These are phyloP conservation scores for Dasyurus viverrinus DNA, from an alignment of 2,113 vertebrate species.

Conservation along the genomic window DNA sequence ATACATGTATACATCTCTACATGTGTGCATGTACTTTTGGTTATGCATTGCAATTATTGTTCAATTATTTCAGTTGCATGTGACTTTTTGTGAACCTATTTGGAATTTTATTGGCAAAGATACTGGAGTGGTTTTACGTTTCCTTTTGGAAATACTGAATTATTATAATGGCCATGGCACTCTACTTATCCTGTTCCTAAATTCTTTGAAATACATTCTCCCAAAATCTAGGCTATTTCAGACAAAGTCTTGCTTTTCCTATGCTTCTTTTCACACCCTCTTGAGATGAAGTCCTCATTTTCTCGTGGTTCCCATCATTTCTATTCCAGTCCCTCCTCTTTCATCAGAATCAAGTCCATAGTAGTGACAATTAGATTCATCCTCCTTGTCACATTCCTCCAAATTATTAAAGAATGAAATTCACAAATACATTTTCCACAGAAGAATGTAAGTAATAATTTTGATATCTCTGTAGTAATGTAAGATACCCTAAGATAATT, in stretches of 20 bases:
- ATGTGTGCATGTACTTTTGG: background rate
- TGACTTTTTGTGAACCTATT: background rate
- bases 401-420: background rate
- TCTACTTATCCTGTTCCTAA: background rate
- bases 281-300: background rate
- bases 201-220: background rate
- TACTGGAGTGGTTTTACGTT: too few species aligned
- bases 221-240: background rate
- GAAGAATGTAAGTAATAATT: too few species aligned
- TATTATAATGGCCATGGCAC: background rate
- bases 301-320: background rate
- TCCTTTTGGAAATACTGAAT: too few species aligned
- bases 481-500: too few species aligned
- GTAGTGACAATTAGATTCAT: background rate
- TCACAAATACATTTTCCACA: background rate
- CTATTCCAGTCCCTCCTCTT: background rate
- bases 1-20: too few species aligned
- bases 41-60: too few species aligned
- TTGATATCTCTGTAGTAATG: too few species aligned
- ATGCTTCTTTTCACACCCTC: background rate
- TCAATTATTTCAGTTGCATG: background rate
- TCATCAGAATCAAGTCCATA: background rate
- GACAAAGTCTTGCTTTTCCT: background rate
- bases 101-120: too few species aligned
- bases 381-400: background rate